Base-by-base conservation (phyloP, 2,113 vertebrate species). In the Colaptes auratus region DNA sequence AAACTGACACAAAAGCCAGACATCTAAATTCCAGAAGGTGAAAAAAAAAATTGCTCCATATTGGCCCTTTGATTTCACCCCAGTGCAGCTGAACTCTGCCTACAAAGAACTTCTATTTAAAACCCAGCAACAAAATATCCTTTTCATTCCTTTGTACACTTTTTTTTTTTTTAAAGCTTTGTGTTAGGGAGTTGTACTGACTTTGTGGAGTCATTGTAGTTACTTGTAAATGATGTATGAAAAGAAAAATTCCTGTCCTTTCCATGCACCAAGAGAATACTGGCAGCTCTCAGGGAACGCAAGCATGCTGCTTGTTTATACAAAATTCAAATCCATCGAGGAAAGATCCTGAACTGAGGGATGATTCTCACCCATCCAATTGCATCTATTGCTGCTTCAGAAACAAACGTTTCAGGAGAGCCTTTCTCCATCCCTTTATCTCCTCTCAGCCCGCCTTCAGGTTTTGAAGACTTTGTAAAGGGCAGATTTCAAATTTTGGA, bases 191-290 rank as follows among this genome's bases (percentile, higher is more conserved):
- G 53, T 86, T 86, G 71, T 82, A 60, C 71, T 1, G 65, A 94
- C 91, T 96, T 96, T 84, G 86, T 70, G 74, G 85, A 95, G 91
- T 88, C 90, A 91, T 63, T 92, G 94, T 91, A 85, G 82, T 83
- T 93, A 86, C 91, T 92, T 88, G 84, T 96, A 95, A 96, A 96
- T 91, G 90, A 96, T 77, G 94, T 79, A 94, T 66, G 74, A 93
- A 96, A 90, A 82, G 74, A 92, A 91, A 90, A 92, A 79, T 70
- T 69, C 70, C 71, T 73, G 89, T 88, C 80, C 90, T 92, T 91
- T 44, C 67, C 50, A 3, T 13, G 82, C 60, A 83, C 82, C 74
- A 24, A 15, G 89, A 91, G 89, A 94, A 86, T 48, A 44, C 35
- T 13, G 50, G 52, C 72, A 92, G 82, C 78, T 92, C 84, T 87